phyloP scores from a whole-genome alignment of 1,140 invertebrate genomes.

The Temnothorax longispinosus region DNA sequence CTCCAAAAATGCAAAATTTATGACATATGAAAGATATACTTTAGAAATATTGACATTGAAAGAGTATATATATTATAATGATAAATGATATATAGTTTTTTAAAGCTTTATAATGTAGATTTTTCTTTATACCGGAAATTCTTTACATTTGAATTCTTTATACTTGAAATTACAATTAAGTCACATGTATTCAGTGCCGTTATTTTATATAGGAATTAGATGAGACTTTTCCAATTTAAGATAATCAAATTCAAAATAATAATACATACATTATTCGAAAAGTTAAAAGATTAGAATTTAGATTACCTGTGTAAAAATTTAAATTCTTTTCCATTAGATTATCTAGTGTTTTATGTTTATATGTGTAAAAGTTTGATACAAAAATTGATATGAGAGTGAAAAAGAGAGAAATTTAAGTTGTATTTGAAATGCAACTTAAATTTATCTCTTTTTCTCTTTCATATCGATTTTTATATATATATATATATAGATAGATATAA shows the following conservation, averaged over 20 bases:
- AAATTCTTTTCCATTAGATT: neutral
- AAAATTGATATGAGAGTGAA: neutral
- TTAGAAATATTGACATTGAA: neutral
- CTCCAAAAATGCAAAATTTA: neutral
- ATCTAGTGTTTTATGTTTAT: neutral
- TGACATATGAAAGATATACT: neutral
- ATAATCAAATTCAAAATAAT: neutral
- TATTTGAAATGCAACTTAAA: no score
- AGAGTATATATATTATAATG: neutral
- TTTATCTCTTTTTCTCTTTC: no score
- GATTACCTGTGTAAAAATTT: neutral
- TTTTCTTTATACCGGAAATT: neutral
- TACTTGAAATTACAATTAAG: neutral
- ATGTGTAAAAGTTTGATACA: neutral
- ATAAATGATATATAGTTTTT: neutral
- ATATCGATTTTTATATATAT: no score
- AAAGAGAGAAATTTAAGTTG: neutral
- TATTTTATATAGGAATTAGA: conserved; percentile 17
- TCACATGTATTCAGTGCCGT: neutral
- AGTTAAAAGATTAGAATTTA: neutral
- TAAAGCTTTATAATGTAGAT: neutral
- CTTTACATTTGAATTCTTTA: neutral
- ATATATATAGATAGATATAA: neutral
- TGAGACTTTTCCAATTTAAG: neutral
- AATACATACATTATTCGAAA: neutral